phyloP scores from a whole-genome alignment of 2,113 vertebrate genomes.

The Anolis sagrei region DNA sequence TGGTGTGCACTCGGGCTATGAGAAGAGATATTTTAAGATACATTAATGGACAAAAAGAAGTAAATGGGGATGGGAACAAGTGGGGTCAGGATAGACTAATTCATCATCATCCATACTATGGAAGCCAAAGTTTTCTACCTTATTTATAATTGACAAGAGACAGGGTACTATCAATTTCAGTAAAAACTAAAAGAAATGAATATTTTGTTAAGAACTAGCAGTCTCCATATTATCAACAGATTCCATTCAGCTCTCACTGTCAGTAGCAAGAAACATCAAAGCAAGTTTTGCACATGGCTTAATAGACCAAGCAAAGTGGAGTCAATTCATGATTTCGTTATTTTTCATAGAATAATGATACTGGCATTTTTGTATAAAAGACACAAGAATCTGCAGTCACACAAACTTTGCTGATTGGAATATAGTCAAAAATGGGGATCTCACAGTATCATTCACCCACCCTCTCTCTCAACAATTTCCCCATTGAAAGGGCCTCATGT shows the following conservation, averaged over 20 bases:
- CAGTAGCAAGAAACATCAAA: neutral
- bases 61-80: neutral
- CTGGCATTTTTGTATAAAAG: neutral
- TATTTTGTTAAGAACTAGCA: neutral
- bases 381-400: neutral
- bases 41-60: too few species aligned
- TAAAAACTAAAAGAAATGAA: neutral
- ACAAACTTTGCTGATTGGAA: neutral
- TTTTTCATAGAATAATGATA: constrained; percentile 11
- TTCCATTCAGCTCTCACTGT: neutral
- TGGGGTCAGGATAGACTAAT: neutral
- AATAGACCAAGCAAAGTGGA: neutral
- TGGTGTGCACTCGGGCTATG: neutral
- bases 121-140: neutral
- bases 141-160: neutral
- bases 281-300: neutral
- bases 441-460: neutral
- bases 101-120: neutral
- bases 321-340: constrained; percentile 11
- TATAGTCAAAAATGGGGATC: neutral
- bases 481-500: neutral
- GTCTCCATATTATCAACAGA: constrained; percentile 4
- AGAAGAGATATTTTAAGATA: neutral
- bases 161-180: neutral
- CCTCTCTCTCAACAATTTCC: neutral